Evolutionary conservation across 2,888 invertebrate genomes (phyloP).

Genomic region (Homarus gammarus): DNA sequence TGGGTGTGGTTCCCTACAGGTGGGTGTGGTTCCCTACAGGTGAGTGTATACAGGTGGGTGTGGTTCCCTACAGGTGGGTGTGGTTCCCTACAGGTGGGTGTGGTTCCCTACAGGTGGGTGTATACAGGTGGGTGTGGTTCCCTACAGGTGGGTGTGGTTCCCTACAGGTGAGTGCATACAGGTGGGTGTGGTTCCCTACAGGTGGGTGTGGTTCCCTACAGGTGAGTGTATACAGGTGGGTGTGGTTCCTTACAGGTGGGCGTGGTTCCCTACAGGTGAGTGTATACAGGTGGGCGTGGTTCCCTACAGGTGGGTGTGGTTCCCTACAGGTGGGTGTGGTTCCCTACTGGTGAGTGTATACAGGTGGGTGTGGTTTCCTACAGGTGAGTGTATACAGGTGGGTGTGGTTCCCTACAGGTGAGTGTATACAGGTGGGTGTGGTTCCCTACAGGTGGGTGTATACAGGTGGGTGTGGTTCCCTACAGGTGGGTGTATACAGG

Average conservation of each 20-base stretch:
- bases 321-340: no score
- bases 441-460: constrained; percentile 73
- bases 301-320: no score
- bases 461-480: constrained; percentile 58
- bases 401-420: constrained; percentile 77
- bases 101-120: constrained; percentile 76
- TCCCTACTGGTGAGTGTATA: constrained; percentile 75
- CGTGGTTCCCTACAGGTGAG: no score
- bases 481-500: constrained; percentile 75
- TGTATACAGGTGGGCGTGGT: no score
- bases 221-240: constrained; percentile 61
- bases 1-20: no score
- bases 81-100: constrained; percentile 66
- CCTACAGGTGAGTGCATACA: background rate
- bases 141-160: background rate
- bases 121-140: background rate
- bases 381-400: constrained; percentile 62
- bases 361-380: background rate
- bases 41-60: no score
- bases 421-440: constrained; percentile 15
- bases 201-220: constrained; percentile 77
- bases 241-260: background rate
- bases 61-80: background rate
- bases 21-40: constrained; percentile 77
- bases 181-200: no score